Percentiles rank a stretch among this genome's conserved stretches.
Evolutionary conservation across 2,113 vertebrate species (phyloP).

Genomic region (Psittacus erithacus): DNA sequence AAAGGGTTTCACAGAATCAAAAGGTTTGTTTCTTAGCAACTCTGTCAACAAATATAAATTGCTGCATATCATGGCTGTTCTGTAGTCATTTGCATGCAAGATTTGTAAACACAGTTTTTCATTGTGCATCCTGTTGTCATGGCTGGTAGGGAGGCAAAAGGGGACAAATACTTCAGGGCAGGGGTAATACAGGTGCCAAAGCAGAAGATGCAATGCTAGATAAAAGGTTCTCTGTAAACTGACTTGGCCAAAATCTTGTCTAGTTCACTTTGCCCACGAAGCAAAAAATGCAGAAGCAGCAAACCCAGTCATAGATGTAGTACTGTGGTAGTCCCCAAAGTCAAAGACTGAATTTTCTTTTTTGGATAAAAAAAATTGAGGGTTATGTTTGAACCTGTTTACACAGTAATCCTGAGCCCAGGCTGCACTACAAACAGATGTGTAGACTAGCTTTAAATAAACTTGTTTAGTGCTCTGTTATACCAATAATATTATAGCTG

Average conservation of each 20-base stretch:
- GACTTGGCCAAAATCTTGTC: not conserved
- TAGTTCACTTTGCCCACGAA: not conserved
- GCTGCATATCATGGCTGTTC: conserved; percentile 49
- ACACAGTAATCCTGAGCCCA: not conserved
- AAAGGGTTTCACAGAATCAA: conserved; percentile 68
- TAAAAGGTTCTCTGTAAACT: not conserved
- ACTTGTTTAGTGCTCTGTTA: not conserved
- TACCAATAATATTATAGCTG: not conserved
- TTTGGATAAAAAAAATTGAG: not conserved
- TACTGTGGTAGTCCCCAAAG: not conserved
- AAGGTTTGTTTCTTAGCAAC: conserved; percentile 74
- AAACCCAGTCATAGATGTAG: not conserved
- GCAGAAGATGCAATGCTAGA: not conserved
- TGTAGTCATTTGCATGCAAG: conserved; percentile 61
- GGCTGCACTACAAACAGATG: not conserved
- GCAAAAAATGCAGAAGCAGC: not conserved
- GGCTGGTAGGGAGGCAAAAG: conserved; percentile 47
- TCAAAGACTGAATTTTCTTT: not conserved
- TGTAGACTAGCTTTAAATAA: not conserved
- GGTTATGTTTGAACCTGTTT: not conserved
- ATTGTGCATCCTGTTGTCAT: conserved; percentile 56
- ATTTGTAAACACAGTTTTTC: conserved; percentile 69
- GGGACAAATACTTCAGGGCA: conserved; percentile 7
- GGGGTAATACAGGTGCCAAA: not conserved
- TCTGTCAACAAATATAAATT: conserved; percentile 72